Conservation (phyloP, 2,888 invertebrate species). For the Phytoseiulus persimilis region DNA sequence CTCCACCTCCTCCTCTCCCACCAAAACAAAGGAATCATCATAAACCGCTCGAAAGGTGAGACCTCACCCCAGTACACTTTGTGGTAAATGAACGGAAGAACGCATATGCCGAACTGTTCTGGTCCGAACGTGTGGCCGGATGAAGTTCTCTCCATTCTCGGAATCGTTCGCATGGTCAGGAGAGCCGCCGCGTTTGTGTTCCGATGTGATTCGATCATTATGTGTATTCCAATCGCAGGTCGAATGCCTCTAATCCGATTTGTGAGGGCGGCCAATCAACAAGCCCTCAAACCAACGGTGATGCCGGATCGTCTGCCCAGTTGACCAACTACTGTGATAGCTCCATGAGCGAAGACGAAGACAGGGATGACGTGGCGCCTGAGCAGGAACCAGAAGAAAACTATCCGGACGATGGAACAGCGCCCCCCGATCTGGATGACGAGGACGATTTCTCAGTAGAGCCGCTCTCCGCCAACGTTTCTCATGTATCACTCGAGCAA, state of each 20-base stretch:
- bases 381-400: background rate
- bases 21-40: conserved; percentile 54
- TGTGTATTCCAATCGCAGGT: conserved; percentile 8
- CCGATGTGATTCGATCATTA: background rate
- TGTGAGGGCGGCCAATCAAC: background rate
- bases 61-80: background rate
- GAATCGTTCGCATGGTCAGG: background rate
- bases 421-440: background rate
- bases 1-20: conserved; percentile 59
- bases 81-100: background rate
- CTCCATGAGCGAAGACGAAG: conserved; percentile 27
- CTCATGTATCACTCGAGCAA: conserved; percentile 20
- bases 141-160: background rate
- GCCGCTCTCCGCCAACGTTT: background rate
- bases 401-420: background rate
- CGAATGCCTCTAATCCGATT: conserved; percentile 22
- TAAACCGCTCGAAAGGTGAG: conserved; percentile 20
- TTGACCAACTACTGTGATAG: conserved; percentile 27
- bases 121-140: background rate
- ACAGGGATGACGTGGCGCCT: background rate
- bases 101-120: background rate
- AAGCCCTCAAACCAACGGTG: background rate
- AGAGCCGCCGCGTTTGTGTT: background rate
- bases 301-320: conserved; percentile 16
- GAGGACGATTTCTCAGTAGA: background rate